Conservation (phyloP, 2,113 vertebrate species). For the Vidua chalybeata region DNA sequence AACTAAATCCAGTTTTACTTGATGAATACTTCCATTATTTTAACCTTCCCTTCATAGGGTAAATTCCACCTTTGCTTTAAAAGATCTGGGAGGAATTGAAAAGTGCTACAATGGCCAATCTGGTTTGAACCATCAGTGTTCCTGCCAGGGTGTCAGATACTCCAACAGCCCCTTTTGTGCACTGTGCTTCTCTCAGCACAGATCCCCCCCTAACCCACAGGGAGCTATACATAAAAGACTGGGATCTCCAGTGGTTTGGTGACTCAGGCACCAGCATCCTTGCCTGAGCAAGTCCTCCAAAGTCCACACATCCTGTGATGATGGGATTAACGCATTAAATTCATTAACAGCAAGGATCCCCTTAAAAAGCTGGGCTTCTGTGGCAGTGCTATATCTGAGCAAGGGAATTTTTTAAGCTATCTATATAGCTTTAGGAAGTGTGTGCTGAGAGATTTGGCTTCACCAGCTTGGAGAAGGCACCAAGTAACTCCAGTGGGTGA, state of each 20-base stretch:
- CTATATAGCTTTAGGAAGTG: neutral
- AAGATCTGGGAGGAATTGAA: neutral
- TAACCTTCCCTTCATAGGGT: neutral
- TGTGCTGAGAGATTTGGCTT: neutral
- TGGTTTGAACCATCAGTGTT: neutral
- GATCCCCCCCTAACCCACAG: neutral
- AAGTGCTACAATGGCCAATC: neutral
- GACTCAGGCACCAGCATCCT: neutral
- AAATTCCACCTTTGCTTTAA: neutral
- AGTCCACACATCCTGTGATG: neutral
- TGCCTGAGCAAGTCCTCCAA: neutral
- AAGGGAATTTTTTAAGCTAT: neutral
- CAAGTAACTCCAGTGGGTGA: neutral
- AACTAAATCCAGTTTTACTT: neutral
- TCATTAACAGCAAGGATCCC: neutral
- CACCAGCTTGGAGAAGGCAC: neutral
- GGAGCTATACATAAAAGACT: neutral
- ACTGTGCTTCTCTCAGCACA: neutral
- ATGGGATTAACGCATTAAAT: neutral
- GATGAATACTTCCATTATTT: neutral
- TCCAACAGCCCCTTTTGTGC: neutral
- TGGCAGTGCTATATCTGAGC: neutral
- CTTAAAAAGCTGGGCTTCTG: neutral
- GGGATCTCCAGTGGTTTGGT: neutral
- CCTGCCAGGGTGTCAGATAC: neutral